These are phyloP conservation scores for Myrmophylax atrothorax DNA, from an alignment of 2,113 vertebrate genomes.

Conservation along the genomic window DNA sequence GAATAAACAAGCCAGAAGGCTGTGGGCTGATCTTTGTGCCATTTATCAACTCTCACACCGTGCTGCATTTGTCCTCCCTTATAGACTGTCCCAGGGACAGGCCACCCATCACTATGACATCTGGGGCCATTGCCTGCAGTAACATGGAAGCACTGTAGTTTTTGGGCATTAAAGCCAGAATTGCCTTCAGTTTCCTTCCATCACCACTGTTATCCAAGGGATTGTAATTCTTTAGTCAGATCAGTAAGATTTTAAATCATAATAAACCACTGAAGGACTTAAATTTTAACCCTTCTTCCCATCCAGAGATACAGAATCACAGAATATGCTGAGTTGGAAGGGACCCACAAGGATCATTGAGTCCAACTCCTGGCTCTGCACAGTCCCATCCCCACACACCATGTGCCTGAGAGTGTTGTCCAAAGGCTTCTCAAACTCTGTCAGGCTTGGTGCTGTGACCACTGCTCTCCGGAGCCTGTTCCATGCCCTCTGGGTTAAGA, in stretches of 20 bases:
- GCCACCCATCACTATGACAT: background rate
- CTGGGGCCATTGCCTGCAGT: background rate
- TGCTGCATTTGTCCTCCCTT: background rate
- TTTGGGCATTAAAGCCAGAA: background rate
- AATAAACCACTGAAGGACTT: background rate
- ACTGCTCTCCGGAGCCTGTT: background rate
- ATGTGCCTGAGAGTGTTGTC: background rate
- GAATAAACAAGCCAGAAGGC: background rate
- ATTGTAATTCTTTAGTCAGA: background rate
- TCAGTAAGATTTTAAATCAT: background rate
- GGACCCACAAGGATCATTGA: background rate
- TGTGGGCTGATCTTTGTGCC: background rate
- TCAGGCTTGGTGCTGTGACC: background rate
- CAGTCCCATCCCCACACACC: background rate
- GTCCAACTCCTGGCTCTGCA: background rate
- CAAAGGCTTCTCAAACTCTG: background rate
- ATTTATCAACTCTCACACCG: background rate
- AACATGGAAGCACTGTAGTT: rapidly evolving
- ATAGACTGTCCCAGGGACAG: background rate
- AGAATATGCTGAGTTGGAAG: background rate
- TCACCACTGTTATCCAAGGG: background rate
- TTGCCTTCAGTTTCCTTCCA: background rate
- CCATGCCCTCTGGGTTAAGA: background rate
- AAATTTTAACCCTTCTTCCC: background rate
- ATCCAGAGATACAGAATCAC: background rate